phyloP scores from a whole-genome alignment of 2,113 vertebrate genomes.

The Xenopus laevis region DNA sequence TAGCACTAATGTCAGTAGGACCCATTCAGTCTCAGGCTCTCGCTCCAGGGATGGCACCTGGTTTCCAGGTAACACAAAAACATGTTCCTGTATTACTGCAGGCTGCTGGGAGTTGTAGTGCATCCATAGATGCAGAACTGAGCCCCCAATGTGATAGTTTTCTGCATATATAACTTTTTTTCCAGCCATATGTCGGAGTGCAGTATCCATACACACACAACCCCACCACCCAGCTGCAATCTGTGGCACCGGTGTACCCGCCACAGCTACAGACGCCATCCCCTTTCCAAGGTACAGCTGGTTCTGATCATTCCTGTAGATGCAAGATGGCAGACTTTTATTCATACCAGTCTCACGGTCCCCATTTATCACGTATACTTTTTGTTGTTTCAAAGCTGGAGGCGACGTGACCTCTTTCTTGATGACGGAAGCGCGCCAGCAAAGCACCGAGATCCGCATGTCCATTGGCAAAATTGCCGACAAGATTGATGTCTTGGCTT shows the following conservation, averaged over 20 bases:
- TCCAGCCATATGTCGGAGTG: constrained; percentile 71
- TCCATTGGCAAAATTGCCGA: constrained; percentile 86
- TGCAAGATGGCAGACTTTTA: too few relatives aligned
- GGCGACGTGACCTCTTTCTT: constrained; percentile 87
- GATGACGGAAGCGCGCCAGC: constrained; percentile 93
- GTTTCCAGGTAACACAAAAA: constrained; percentile 78
- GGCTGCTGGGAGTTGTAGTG: too few relatives aligned
- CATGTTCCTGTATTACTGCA: background rate
- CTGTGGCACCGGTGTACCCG: constrained; percentile 75
- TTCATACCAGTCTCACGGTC: too few relatives aligned
- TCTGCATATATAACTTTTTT: background rate
- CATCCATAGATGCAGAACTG: background rate
- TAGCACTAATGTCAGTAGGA: constrained; percentile 75
- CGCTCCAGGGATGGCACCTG: constrained; percentile 65
- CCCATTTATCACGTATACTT: background rate
- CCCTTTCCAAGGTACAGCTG: constrained; percentile 78
- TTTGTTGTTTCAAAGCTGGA: constrained; percentile 58
- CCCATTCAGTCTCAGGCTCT: constrained; percentile 65
- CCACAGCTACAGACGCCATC: constrained; percentile 67
- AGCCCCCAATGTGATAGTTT: background rate
- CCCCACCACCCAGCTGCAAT: constrained; percentile 77
- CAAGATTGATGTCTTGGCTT: constrained; percentile 86
- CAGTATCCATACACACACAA: constrained; percentile 66
- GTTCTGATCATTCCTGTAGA: too few relatives aligned
- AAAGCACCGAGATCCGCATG: constrained; percentile 90